Conservation (phyloP, 2,888 invertebrate genomes). For the Rotaria socialis region DNA sequence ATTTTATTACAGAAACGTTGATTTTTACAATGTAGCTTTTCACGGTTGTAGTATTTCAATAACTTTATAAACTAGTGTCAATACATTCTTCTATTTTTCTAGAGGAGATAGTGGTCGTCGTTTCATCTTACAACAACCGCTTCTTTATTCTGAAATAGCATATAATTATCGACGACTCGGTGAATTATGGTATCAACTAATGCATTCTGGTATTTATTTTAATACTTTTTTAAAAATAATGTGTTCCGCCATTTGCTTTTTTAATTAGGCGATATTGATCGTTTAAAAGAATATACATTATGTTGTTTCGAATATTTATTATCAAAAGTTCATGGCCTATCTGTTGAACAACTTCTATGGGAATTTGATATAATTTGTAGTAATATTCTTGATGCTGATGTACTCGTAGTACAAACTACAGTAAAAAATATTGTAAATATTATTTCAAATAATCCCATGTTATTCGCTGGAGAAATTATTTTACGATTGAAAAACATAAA, state of each 20-base stretch:
- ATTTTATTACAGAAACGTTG: too few species aligned
- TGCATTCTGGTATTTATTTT: slow-evolving; percentile 53
- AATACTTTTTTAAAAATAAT: too few species aligned
- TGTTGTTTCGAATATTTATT: slow-evolving; percentile 86
- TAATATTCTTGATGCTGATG: slow-evolving; percentile 69
- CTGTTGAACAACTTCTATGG: slow-evolving; percentile 77
- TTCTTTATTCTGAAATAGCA: slow-evolving; percentile 54
- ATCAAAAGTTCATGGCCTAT: slow-evolving; percentile 79
- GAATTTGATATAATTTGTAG: slow-evolving; percentile 67
- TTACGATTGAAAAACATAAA: slow-evolving; percentile 73
- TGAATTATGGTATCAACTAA: slow-evolving; percentile 59
- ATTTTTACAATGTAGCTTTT: too few species aligned
- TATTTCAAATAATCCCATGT: slow-evolving; percentile 78
- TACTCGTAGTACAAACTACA: slow-evolving; percentile 77
- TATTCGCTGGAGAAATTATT: slow-evolving; percentile 81
- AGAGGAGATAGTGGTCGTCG: slow-evolving; percentile 48
- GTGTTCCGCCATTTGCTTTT: too few species aligned
- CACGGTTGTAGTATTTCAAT: too few species aligned
- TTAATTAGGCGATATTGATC: slow-evolving; percentile 68
- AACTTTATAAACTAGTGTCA: not conserved
- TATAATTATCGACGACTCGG: slow-evolving; percentile 56
- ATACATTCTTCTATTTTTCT: not conserved
- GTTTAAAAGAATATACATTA: slow-evolving; percentile 77
- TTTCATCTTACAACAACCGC: slow-evolving; percentile 51
- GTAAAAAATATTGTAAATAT: slow-evolving; percentile 79